These are phyloP conservation scores for Tethea ocularis DNA, from an alignment of 2,888 invertebrate genomes.

Conservation along the genomic window DNA sequence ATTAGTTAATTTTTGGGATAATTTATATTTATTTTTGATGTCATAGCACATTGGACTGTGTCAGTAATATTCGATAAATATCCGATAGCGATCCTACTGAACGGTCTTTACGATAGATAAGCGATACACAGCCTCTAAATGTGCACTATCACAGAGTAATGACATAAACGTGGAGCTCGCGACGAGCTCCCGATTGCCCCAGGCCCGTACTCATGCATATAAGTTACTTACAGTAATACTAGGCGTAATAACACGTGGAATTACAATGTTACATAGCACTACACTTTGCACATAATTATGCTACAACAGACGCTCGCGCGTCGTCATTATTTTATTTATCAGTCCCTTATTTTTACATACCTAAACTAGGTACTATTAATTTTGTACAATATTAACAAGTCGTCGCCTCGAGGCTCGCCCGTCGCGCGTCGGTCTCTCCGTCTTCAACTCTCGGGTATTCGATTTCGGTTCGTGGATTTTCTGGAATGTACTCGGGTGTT, in stretches of 20 bases:
- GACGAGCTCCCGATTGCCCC: slow-evolving; percentile 78
- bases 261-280: slow-evolving; percentile 77
- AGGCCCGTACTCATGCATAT: slow-evolving; percentile 80
- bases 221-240: slow-evolving; percentile 78
- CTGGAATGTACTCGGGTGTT: slow-evolving; percentile 64
- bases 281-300: slow-evolving; percentile 66
- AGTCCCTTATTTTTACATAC: slow-evolving; percentile 57
- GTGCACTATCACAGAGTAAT: slow-evolving; percentile 83
- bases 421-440: slow-evolving; percentile 19
- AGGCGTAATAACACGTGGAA: slow-evolving; percentile 76
- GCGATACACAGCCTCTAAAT: slow-evolving; percentile 62
- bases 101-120: slow-evolving; percentile 34
- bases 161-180: slow-evolving; percentile 78
- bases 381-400: slow-evolving; percentile 74
- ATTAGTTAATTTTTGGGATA: slow-evolving; percentile 83
- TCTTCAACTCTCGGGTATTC: slow-evolving; percentile 27
- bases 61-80: slow-evolving; percentile 37
- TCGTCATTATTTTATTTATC: slow-evolving; percentile 52
- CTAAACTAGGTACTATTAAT: slow-evolving; percentile 44
- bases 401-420: slow-evolving; percentile 32
- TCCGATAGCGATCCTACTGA: slow-evolving; percentile 39
- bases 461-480: slow-evolving; percentile 27
- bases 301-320: slow-evolving; percentile 57
- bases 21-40: slow-evolving; percentile 78
- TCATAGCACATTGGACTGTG: slow-evolving; percentile 75